Evolutionary conservation across 2,113 vertebrate genomes (phyloP).

Genomic region (Loxodonta africana): DNA sequence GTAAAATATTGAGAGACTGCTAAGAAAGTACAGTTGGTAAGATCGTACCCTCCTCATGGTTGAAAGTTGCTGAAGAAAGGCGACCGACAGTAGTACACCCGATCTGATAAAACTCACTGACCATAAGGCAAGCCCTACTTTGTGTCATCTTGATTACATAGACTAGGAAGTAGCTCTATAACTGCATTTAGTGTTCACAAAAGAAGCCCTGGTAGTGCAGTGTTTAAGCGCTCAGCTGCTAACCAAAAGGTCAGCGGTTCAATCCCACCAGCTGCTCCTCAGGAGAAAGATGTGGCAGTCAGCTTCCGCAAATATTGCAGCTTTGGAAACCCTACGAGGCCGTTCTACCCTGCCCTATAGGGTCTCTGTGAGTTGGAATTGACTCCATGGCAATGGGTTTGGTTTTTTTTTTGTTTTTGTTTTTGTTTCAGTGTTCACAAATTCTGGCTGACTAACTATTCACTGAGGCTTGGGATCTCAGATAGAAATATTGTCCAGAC

Average conservation of each 20-base stretch:
- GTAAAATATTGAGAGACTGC: neutral
- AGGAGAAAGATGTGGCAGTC: neutral
- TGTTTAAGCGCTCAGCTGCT: neutral
- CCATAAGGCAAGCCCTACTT: constrained; percentile 66
- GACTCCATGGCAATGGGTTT: neutral
- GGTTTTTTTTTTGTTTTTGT: neutral
- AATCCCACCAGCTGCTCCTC: neutral
- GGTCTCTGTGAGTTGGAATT: neutral
- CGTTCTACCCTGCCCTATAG: neutral
- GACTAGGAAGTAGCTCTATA: constrained; percentile 70
- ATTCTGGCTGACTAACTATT: constrained; percentile 78
- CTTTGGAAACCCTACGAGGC: neutral
- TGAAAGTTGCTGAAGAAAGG: constrained; percentile 61
- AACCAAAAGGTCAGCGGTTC: neutral
- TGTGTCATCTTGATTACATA: constrained; percentile 71
- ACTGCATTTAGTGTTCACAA: constrained; percentile 67
- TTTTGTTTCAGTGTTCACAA: constrained; percentile 66
- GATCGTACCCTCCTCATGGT: neutral
- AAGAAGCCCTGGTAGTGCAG: neutral
- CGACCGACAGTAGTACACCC: neutral
- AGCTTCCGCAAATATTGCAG: too few species aligned
- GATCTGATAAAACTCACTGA: constrained; percentile 12
- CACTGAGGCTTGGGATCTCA: constrained; percentile 67
- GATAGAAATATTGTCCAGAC: constrained; percentile 74
- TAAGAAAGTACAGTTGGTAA: neutral